Evolutionary conservation across 2,888 invertebrate genomes (phyloP), one percentile per base, ranked within the genome.

Genomic region (Orchestes rusci): DNA sequence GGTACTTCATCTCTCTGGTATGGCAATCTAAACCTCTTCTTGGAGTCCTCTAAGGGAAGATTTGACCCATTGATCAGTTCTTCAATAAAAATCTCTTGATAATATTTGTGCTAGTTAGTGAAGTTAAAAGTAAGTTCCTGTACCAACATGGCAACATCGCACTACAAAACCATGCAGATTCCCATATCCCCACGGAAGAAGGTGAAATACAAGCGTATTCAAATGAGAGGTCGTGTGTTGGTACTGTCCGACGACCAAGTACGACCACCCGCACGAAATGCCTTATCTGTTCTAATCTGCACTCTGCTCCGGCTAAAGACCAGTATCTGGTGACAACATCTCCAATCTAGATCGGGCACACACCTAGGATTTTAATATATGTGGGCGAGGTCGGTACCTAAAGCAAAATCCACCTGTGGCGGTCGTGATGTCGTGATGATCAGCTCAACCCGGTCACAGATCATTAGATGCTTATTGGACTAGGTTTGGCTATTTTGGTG

Each of bases 281-380:
- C 62, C 63, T 66, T 65, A 64, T 66, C 65, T 56, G 55, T 48
- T 49, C 54, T 54, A 58, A 61, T 64, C 65, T 63, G 61, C 62
- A 43, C 45, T 40, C 37, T 40, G 37, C 37, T 43, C 29, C 56
- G 57, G 56, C 54, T 53, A 56, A 52, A 51, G 48, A 56, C 56
- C 56, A 47, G 49, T 67, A 68, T 69, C 69, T 69, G 69, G 69
- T 67, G 69, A 69, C 69, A 68, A 69, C 61, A 69, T 69, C 69
- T 66, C 56, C 64, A 63, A 66, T 67, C 67, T 67, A 66, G 66
- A 68, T 68, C 67, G 66, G 65, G 65, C 62, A 59, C 62, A 65
- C 65, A 63, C 66, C 65, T 64, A 62, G 57, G 62, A 62, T 61
- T 59, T 58, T 62, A 60, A 63, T 61, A 56, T 57, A 60, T 59